Conservation (phyloP, 2,888 invertebrate genomes). For the Trachelus iudaicus region DNA sequence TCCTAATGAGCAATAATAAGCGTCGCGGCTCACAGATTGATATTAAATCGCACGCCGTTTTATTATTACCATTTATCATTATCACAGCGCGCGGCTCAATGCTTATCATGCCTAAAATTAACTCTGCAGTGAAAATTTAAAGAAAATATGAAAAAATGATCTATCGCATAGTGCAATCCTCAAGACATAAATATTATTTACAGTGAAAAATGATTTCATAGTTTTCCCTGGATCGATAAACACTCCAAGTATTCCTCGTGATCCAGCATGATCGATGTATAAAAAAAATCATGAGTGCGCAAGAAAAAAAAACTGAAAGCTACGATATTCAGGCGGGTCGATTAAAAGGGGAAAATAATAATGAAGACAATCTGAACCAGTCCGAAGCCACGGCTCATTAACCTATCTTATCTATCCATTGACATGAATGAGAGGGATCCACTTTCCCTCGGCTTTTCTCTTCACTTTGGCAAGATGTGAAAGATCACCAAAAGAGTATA, state of each 20-base stretch:
- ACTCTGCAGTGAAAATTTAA: not conserved
- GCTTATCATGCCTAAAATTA: not conserved
- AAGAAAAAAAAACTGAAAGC: not conserved
- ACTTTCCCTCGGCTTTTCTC: not conserved
- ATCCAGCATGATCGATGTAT: not conserved
- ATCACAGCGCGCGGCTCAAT: constrained; percentile 30
- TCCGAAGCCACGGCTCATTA: not conserved
- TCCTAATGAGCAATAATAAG: constrained; percentile 58
- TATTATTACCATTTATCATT: constrained; percentile 52
- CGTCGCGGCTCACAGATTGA: constrained; percentile 48
- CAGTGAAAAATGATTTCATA: not conserved
- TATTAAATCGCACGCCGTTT: constrained; percentile 52
- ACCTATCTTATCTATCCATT: not conserved
- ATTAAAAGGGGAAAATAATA: not conserved
- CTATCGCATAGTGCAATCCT: not conserved
- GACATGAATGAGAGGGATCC: not conserved
- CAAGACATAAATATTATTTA: not conserved
- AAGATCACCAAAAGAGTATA: not conserved
- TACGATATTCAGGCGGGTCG: not conserved
- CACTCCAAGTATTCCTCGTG: not conserved
- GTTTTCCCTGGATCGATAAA: not conserved
- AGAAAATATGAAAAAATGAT: not conserved
- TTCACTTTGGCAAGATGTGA: not conserved
- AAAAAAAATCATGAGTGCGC: not conserved
- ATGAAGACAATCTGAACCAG: not conserved